phyloP scores from a whole-genome alignment of 2,113 vertebrate species.

The Calonectris borealis region DNA sequence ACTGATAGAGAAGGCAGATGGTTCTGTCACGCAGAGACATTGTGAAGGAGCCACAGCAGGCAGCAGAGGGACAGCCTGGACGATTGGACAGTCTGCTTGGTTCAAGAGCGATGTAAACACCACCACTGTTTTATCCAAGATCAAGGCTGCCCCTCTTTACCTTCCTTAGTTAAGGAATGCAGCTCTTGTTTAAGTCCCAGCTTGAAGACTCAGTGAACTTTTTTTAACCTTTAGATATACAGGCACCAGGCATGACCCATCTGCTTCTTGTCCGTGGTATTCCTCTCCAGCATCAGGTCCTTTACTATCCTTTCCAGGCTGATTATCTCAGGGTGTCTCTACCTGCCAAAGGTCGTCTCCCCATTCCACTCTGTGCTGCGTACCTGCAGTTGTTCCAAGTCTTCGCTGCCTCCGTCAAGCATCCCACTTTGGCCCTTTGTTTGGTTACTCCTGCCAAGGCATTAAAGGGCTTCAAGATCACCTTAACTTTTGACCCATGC shows the following conservation, averaged over 20 bases:
- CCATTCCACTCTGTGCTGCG: not conserved
- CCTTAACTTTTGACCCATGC: not conserved
- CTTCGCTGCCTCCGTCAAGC: not conserved
- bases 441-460: not conserved
- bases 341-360: not conserved
- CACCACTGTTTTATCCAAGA: not conserved
- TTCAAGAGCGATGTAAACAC: not conserved
- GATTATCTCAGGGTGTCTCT: not conserved
- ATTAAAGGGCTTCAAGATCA: not conserved
- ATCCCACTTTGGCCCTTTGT: not conserved
- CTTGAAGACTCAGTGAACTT: not conserved
- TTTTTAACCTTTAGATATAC: not conserved
- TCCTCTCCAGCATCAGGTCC: not conserved
- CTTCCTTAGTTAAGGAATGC: not conserved
- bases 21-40: accelerated
- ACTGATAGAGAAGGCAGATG: not conserved
- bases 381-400: not conserved
- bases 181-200: not conserved
- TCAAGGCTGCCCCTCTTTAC: not conserved
- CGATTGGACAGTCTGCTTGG: not conserved
- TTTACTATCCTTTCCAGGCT: not conserved
- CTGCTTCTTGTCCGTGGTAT: not conserved
- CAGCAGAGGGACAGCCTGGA: not conserved
- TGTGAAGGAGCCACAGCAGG: not conserved
- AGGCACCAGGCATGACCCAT: not conserved